Conservation (phyloP, 53 echinoderm and acorn worm genomes). For the Holothuria scabra region DNA sequence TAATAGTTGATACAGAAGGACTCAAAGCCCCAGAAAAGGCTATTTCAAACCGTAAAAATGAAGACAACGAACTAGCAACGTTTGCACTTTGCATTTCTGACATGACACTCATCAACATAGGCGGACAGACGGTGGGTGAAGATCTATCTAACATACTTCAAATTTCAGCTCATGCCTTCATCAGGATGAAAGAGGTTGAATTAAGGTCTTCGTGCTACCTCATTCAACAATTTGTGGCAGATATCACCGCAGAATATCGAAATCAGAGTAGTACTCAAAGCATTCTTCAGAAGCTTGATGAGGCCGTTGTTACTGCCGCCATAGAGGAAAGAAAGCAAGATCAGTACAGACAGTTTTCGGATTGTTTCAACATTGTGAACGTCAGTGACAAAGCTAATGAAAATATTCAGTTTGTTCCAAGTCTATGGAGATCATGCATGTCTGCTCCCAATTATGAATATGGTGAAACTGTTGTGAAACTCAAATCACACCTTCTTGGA, state of each 20-base stretch:
- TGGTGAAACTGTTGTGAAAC: slow-evolving; percentile 28
- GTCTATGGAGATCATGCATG: slow-evolving; percentile 24
- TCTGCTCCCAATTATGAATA: slow-evolving; percentile 30
- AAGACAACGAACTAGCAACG: slow-evolving; percentile 38
- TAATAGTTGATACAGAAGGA: slow-evolving; percentile 24
- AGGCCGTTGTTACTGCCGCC: slow-evolving; percentile 20
- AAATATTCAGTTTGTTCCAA: slow-evolving; percentile 21
- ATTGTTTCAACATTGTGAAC: slow-evolving; percentile 22
- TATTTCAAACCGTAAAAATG: background rate
- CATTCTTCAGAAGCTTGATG: background rate
- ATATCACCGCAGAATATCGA: slow-evolving; percentile 15
- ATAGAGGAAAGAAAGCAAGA: slow-evolving; percentile 18
- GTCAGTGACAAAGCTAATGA: background rate
- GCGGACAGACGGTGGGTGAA: slow-evolving; percentile 39
- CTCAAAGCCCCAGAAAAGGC: slow-evolving; percentile 34
- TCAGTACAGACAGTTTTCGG: background rate
- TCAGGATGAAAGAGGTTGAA: slow-evolving; percentile 45
- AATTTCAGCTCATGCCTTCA: slow-evolving; percentile 34
- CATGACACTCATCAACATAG: slow-evolving; percentile 39
- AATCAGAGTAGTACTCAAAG: background rate
- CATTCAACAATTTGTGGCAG: slow-evolving; percentile 40
- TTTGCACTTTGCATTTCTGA: slow-evolving; percentile 42
- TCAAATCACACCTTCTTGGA: slow-evolving; percentile 1
- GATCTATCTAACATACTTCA: slow-evolving; percentile 32
- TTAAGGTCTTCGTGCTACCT: slow-evolving; percentile 25